phyloP scores from a whole-genome alignment of 1,140 invertebrate species.

The Pseudachorutes palmiensis region DNA sequence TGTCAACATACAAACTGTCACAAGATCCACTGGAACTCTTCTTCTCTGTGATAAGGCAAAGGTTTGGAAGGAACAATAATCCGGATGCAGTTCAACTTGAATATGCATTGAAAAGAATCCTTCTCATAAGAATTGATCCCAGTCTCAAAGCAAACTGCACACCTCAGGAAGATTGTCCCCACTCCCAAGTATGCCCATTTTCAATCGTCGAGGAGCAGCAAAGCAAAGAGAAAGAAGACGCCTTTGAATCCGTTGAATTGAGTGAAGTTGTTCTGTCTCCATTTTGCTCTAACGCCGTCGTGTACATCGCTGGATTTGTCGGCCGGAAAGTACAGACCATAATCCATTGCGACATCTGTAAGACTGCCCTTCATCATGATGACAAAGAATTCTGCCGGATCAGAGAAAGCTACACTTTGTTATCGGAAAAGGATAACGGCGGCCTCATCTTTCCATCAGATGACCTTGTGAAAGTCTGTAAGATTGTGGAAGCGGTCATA shows the following conservation, averaged over 20 bases:
- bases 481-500: not conserved
- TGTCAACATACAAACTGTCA: not conserved
- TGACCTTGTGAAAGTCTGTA: slow-evolving; percentile 5
- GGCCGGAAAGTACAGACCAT: not conserved
- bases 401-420: not conserved
- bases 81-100: not conserved
- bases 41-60: not conserved
- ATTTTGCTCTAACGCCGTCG: slow-evolving; percentile 39
- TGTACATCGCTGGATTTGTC: slow-evolving; percentile 37
- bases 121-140: not conserved
- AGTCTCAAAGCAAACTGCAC: not conserved
- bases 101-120: not conserved
- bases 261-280: slow-evolving; percentile 39
- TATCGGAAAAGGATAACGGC: slow-evolving; percentile 9
- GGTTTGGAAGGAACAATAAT: not conserved
- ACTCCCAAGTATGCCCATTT: not conserved
- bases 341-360: not conserved
- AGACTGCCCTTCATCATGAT: not conserved
- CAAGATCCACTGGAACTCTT: not conserved
- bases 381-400: not conserved
- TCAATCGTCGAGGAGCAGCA: not conserved
- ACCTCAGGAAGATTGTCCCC: not conserved
- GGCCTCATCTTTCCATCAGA: slow-evolving; percentile 8
- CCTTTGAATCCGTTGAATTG: not conserved
- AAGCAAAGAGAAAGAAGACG: not conserved